A percentile compares a stretch with the other conserved stretches of the same genome.
Conservation (phyloP, 1,140 invertebrate species). For the Harpegnathos saltator region DNA sequence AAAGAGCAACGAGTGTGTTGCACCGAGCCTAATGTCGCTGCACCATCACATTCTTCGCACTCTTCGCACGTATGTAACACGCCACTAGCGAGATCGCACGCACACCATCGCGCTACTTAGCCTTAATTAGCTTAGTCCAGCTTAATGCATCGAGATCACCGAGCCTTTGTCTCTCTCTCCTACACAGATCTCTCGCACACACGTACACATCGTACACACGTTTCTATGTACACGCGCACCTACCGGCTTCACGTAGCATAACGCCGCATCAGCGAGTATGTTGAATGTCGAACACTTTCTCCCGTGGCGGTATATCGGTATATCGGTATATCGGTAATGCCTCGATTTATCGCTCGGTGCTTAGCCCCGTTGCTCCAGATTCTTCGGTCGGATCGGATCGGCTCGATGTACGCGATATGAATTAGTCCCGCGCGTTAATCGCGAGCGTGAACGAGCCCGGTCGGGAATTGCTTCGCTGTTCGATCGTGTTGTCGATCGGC, state of each 20-base stretch:
- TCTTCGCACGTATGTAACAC: conserved; percentile 33
- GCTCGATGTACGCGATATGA: conserved; percentile 56
- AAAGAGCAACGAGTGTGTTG: conserved; percentile 62
- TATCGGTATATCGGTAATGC: conserved; percentile 76
- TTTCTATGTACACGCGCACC: not conserved
- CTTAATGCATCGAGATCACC: conserved; percentile 73
- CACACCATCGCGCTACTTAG: conserved; percentile 67
- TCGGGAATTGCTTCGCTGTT: conserved; percentile 33
- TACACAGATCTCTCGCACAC: too few species aligned
- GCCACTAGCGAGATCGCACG: conserved; percentile 30
- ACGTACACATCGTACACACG: not conserved
- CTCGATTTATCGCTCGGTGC: conserved; percentile 76
- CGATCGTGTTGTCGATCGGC: conserved; percentile 41
- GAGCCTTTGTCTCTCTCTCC: conserved; percentile 73
- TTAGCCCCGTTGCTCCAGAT: conserved; percentile 76
- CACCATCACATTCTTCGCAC: conserved; percentile 13
- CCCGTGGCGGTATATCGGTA: conserved; percentile 72
- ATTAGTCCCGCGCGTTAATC: conserved; percentile 73
- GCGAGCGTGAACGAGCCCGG: conserved; percentile 21
- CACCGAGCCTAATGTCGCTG: conserved; percentile 50
- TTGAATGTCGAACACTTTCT: conserved; percentile 77
- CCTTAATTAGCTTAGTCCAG: conserved; percentile 77
- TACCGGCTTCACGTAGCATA: conserved; percentile 28
- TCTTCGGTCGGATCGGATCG: conserved; percentile 64
- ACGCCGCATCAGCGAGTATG: conserved; percentile 52